phyloP scores from a whole-genome alignment of 2,888 invertebrate species.

The Machimus rusticus region DNA sequence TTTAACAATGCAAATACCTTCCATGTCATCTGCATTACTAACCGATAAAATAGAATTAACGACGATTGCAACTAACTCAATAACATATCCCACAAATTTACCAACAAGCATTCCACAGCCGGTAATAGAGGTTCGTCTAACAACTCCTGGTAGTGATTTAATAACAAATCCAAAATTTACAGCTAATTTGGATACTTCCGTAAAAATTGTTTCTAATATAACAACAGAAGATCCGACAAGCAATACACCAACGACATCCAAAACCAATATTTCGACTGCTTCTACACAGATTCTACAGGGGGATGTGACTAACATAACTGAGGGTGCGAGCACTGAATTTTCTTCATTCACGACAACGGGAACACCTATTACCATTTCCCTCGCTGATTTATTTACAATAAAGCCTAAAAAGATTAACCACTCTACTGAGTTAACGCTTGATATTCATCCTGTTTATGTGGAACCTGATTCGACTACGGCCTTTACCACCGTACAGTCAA shows the following conservation, averaged over 20 bases:
- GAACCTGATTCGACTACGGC: conserved; percentile 43
- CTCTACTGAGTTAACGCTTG: conserved; percentile 44
- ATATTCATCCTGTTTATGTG: conserved; percentile 49
- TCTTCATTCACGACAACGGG: conserved; percentile 44
- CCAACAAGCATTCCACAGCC: conserved; percentile 51
- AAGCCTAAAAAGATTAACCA: conserved; percentile 50
- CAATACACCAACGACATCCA: background rate
- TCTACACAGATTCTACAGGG: conserved; percentile 37
- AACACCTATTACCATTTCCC: conserved; percentile 50
- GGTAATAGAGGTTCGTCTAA: conserved; percentile 47
- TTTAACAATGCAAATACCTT: conserved; percentile 45
- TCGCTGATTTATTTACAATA: conserved; percentile 51
- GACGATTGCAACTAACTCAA: conserved; percentile 40
- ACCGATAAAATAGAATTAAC: conserved; percentile 47
- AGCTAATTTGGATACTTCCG: conserved; percentile 52
- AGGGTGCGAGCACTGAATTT: conserved; percentile 28
- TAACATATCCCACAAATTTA: conserved; percentile 47
- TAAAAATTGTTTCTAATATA: conserved; percentile 49
- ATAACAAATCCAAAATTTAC: conserved; percentile 50
- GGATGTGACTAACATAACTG: conserved; percentile 45
- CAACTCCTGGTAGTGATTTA: conserved; percentile 52
- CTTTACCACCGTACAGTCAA: background rate
- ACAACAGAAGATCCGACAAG: conserved; percentile 1
- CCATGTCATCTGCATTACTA: conserved; percentile 15
- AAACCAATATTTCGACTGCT: background rate